phyloP scores from a whole-genome alignment of 2,113 vertebrate species.

The Phocoena sinus region DNA sequence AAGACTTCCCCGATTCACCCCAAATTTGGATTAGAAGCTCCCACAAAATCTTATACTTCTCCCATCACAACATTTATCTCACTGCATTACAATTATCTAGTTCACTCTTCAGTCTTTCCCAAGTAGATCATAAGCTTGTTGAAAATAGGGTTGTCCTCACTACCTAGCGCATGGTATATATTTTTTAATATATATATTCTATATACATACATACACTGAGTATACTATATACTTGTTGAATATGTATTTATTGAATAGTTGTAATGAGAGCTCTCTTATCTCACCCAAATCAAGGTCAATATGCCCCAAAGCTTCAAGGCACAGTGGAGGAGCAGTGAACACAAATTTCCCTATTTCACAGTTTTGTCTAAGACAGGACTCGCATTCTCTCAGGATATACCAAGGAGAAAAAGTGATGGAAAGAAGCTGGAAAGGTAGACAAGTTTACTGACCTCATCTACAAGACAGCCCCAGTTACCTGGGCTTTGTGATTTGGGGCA shows the following conservation, averaged over 20 bases:
- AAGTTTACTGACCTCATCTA: neutral
- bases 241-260: neutral
- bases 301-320: neutral
- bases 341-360: neutral
- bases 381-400: neutral
- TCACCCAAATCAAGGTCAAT: neutral
- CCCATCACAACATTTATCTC: neutral
- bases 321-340: neutral
- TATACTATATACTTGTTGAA: neutral
- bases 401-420: neutral
- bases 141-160: neutral
- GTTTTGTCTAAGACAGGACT: neutral
- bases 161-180: neutral
- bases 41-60: neutral
- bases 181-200: neutral
- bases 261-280: neutral
- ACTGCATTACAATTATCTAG: neutral
- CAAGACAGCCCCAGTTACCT: neutral
- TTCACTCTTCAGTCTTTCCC: neutral
- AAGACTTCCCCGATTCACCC: neutral
- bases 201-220: neutral
- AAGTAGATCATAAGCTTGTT: neutral
- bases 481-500: neutral
- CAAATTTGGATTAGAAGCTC: neutral
- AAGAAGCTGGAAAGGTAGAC: neutral